Evolutionary conservation across 2,797 vertebrate species (phyloP).

Genomic region (Sebastes oblongus): DNA sequence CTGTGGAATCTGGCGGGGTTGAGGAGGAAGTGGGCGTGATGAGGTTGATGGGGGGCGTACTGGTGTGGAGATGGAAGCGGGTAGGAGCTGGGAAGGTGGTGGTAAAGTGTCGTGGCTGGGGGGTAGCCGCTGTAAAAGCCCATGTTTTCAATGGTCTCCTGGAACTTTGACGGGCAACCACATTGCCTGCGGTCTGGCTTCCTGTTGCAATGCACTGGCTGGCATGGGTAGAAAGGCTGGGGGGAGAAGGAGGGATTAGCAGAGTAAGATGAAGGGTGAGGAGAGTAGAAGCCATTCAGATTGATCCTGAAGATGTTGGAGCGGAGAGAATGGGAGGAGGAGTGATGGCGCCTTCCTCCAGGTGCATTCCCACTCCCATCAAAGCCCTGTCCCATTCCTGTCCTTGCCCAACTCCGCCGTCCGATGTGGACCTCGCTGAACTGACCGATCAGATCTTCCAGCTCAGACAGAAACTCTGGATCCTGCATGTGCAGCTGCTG

Average conservation of each 20-base stretch:
- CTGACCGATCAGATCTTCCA: constrained; percentile 91
- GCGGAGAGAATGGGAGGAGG: constrained; percentile 86
- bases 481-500: constrained; percentile 92
- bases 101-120: constrained; percentile 85
- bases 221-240: constrained; percentile 91
- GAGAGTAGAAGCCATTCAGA: constrained; percentile 96
- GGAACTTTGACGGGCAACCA: constrained; percentile 86
- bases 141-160: constrained; percentile 88
- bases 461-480: constrained; percentile 91
- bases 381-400: constrained; percentile 56
- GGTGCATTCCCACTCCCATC: constrained; percentile 58
- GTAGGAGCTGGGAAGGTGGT: constrained; percentile 87
- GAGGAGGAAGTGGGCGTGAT: constrained; percentile 92
- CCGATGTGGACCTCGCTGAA: constrained; percentile 92
- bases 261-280: constrained; percentile 84
- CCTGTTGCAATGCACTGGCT: constrained; percentile 92
- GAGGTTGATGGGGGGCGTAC: constrained; percentile 86
- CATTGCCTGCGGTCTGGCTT: constrained; percentile 87
- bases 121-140: constrained; percentile 94
- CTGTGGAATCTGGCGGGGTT: constrained; percentile 96
- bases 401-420: constrained; percentile 80
- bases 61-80: constrained; percentile 85
- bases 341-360: constrained; percentile 71
- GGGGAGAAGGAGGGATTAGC: constrained; percentile 72
- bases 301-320: constrained; percentile 97